These are phyloP conservation scores for Meganola albula DNA, from an alignment of 2,888 invertebrate genomes.

Conservation along the genomic window DNA sequence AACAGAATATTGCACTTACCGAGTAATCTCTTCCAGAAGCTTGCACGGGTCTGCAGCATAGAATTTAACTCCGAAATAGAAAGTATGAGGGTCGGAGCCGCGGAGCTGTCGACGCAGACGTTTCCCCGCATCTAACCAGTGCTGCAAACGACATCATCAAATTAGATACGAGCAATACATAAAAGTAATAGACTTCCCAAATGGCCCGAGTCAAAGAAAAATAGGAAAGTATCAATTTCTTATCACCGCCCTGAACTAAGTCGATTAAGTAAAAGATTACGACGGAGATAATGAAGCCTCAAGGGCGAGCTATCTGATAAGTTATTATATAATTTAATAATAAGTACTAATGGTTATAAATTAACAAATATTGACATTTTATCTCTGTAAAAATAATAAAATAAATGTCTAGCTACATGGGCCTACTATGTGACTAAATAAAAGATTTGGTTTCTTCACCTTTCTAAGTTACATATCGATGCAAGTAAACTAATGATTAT, in stretches of 20 bases:
- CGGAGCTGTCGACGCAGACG: constrained; percentile 92
- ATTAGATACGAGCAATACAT: constrained; percentile 8
- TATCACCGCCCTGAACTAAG: constrained; percentile 7
- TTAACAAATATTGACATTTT: too few relatives aligned
- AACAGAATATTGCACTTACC: too few relatives aligned
- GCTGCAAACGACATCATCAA: constrained; percentile 71
- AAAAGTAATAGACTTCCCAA: constrained; percentile 14
- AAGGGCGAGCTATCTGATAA: background rate
- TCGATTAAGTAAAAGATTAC: constrained; percentile 10
- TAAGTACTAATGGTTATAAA: too few relatives aligned
- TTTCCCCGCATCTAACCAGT: constrained; percentile 96
- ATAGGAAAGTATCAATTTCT: constrained; percentile 10
- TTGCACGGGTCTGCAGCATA: constrained; percentile 98
- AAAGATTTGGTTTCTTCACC: too few relatives aligned
- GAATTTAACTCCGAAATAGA: constrained; percentile 98
- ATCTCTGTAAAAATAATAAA: too few relatives aligned
- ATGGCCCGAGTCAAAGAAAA: constrained; percentile 4
- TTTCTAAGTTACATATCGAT: too few relatives aligned
- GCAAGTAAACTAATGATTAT: too few relatives aligned
- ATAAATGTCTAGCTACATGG: too few relatives aligned
- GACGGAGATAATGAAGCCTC: constrained; percentile 5
- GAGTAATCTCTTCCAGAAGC: constrained; percentile 95
- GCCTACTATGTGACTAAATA: too few relatives aligned
- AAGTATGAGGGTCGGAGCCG: constrained; percentile 85
- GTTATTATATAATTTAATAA: too few relatives aligned